Conservation (phyloP, 2,797 vertebrate species). For the Oryzias sinensis region DNA sequence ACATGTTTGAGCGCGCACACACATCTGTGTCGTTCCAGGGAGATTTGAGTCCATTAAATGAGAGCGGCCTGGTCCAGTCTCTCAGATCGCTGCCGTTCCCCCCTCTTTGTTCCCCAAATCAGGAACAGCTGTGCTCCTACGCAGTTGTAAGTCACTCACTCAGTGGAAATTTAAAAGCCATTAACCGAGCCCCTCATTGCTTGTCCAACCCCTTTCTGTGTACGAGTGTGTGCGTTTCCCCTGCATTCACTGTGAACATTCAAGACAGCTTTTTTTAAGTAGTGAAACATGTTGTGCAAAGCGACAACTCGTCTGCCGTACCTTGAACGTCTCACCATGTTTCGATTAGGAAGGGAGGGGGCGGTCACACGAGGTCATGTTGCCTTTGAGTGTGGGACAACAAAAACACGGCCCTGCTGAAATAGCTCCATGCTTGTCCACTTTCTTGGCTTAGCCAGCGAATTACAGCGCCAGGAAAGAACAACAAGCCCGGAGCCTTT, state of each 20-base stretch:
- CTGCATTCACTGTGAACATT: constrained; percentile 33
- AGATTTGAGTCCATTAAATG: constrained; percentile 72
- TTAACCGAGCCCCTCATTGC: constrained; percentile 68
- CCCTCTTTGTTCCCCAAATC: constrained; percentile 77
- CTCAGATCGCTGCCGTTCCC: constrained; percentile 71
- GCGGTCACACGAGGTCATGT: constrained; percentile 65
- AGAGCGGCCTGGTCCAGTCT: constrained; percentile 66
- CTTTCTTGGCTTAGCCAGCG: constrained; percentile 63
- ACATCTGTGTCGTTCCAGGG: constrained; percentile 66
- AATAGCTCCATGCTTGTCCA: constrained; percentile 63
- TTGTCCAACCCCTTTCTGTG: constrained; percentile 58
- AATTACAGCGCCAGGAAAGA: constrained; percentile 67
- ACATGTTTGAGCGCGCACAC: constrained; percentile 44
- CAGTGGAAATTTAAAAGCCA: constrained; percentile 79
- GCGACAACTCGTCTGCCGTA: constrained; percentile 20
- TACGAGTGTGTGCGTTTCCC: constrained; percentile 16
- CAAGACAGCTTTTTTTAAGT: constrained; percentile 5
- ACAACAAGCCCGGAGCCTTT: constrained; percentile 62
- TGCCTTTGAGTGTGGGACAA: constrained; percentile 68
- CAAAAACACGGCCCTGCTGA: constrained; percentile 69
- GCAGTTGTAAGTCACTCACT: constrained; percentile 80
- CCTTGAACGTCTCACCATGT: constrained; percentile 29
- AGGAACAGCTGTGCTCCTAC: constrained; percentile 80
- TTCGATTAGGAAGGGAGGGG: constrained; percentile 15
- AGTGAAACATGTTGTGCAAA: constrained; percentile 21